Percentiles rank a stretch among this genome's conserved stretches.
These are phyloP conservation scores for Conopomorpha cramerella DNA, from an alignment of 1,140 invertebrate species.

Conservation along the genomic window DNA sequence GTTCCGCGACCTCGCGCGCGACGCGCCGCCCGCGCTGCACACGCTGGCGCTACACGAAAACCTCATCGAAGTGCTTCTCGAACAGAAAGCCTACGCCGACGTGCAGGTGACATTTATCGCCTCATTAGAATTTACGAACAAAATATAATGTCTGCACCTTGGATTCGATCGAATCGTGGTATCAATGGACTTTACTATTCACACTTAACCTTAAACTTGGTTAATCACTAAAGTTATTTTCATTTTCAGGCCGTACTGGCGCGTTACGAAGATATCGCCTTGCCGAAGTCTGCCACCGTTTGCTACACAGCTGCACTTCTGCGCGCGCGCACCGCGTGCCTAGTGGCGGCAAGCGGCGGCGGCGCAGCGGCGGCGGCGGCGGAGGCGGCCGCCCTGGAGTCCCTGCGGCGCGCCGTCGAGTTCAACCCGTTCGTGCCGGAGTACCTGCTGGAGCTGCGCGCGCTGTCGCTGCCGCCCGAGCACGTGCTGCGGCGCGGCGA, in stretches of 20 bases:
- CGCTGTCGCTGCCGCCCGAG: constrained; percentile 93
- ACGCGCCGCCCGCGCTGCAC: constrained; percentile 95
- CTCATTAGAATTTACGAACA: too few relatives aligned
- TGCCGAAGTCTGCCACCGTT: constrained; percentile 96
- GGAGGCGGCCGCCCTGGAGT: constrained; percentile 87
- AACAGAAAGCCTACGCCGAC: constrained; percentile 96
- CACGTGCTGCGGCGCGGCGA: constrained; percentile 97
- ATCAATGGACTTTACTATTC: too few relatives aligned
- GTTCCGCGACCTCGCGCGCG: constrained; percentile 96
- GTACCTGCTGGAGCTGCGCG: constrained; percentile 96
- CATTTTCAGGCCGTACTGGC: constrained; percentile 87
- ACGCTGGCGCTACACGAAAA: constrained; percentile 97
- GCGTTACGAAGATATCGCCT: constrained; percentile 94
- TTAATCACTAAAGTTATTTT: too few relatives aligned
- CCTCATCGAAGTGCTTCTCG: constrained; percentile 92
- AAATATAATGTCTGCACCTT: too few relatives aligned
- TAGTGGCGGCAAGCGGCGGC: constrained; percentile 72
- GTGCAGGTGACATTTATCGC: constrained; percentile 58
- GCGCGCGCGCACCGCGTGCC: constrained; percentile 81
- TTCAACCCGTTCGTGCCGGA: constrained; percentile 99
- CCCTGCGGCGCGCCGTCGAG: constrained; percentile 96
- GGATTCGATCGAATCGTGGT: too few relatives aligned
- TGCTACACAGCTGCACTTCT: constrained; percentile 95
- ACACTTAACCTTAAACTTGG: too few relatives aligned
- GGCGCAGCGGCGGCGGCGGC: constrained; percentile 86